These are phyloP conservation scores for Eidolon helvum DNA, from an alignment of 2,113 vertebrate genomes.

Conservation along the genomic window DNA sequence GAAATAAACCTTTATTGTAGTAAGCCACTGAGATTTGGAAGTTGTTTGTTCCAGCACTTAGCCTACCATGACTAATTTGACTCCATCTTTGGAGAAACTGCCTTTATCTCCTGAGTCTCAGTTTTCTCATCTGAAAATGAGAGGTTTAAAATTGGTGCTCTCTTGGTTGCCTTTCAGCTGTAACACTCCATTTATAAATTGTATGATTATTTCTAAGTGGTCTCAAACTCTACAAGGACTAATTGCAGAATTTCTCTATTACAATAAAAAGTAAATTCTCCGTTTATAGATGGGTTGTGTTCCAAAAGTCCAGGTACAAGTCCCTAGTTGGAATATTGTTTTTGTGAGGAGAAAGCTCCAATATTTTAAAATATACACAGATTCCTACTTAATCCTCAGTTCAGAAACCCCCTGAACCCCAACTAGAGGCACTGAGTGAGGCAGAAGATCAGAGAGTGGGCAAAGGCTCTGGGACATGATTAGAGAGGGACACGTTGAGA, in stretches of 20 bases:
- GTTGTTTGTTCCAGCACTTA: not conserved
- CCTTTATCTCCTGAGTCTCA: not conserved
- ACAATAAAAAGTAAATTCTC: not conserved
- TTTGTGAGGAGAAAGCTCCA: not conserved
- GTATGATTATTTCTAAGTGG: not conserved
- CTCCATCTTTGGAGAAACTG: not conserved
- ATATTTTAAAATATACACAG: not conserved
- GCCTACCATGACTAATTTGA: not conserved
- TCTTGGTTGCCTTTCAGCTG: not conserved
- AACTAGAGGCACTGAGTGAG: not conserved
- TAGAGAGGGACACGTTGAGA: not conserved
- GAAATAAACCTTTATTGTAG: not conserved
- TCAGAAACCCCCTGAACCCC: not conserved
- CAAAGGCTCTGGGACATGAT: not conserved
- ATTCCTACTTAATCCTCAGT: not conserved
- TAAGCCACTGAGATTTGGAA: not conserved
- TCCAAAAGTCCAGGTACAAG: not conserved
- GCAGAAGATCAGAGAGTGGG: not conserved
- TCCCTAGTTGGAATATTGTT: not conserved
- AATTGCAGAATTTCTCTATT: not conserved
- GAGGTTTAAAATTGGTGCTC: not conserved
- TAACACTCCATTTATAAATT: not conserved
- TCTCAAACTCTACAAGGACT: conserved; percentile 29
- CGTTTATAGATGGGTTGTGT: not conserved
- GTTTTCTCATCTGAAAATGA: conserved; percentile 18